These are phyloP conservation scores for Aphrocallistes beatrix DNA, from an alignment of 37 sponge, comb jelly and placozoan genomes.

Conservation along the genomic window DNA sequence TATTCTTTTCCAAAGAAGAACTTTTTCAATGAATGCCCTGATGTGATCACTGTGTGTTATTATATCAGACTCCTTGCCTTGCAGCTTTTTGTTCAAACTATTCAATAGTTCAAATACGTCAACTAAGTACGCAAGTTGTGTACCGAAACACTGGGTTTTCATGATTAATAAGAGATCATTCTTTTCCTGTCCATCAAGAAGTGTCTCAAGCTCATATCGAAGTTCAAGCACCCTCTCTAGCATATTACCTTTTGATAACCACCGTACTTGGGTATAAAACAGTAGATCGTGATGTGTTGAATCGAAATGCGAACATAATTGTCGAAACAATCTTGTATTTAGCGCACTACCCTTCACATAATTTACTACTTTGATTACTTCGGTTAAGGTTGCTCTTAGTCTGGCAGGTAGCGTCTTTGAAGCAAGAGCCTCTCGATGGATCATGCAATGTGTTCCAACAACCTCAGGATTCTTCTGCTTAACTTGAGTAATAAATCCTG, in stretches of 20 bases:
- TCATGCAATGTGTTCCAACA: slow-evolving; percentile 17
- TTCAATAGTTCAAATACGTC: background rate
- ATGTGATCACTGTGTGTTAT: slow-evolving; percentile 14
- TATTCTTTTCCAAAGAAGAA: slow-evolving; percentile 18
- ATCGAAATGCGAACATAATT: slow-evolving; percentile 12
- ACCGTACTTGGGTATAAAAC: background rate
- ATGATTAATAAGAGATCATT: slow-evolving; percentile 7
- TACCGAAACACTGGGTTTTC: background rate
- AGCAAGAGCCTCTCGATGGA: slow-evolving; percentile 19
- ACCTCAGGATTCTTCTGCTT: slow-evolving; percentile 12
- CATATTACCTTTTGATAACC: slow-evolving; percentile 13
- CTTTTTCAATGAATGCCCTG: slow-evolving; percentile 16
- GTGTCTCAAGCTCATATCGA: slow-evolving; percentile 8
- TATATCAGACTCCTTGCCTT: background rate
- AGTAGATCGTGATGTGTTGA: slow-evolving; percentile 10
- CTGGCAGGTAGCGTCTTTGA: slow-evolving; percentile 19
- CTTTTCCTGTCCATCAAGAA: slow-evolving; percentile 12
- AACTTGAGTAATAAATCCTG: slow-evolving; percentile 14
- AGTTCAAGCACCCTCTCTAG: slow-evolving; percentile 6
- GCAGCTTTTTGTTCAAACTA: background rate
- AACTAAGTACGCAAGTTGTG: slow-evolving; percentile 4
- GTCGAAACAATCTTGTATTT: background rate
- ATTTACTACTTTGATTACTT: slow-evolving; percentile 12
- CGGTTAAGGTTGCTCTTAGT: slow-evolving; percentile 14
- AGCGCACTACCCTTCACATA: slow-evolving; percentile 20